Percentiles rank a stretch among this genome's conserved stretches.
These are phyloP conservation scores for Catharus fuscescens DNA, from an alignment of 2,113 vertebrate genomes.

Conservation along the genomic window DNA sequence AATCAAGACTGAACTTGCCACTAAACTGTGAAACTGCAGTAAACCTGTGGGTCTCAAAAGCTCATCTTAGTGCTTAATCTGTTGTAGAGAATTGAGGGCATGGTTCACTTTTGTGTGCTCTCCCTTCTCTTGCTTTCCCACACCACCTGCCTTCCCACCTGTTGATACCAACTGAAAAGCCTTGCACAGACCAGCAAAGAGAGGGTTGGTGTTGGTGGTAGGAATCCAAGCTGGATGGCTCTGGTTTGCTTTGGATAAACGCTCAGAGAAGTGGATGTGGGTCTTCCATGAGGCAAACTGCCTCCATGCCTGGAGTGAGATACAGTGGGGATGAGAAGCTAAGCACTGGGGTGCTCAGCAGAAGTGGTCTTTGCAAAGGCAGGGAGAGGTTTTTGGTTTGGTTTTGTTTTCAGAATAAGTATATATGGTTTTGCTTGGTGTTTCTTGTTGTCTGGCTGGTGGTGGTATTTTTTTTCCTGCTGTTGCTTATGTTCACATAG, in stretches of 20 bases:
- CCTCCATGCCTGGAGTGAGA: neutral
- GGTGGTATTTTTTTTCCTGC: neutral
- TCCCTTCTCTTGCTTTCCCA: neutral
- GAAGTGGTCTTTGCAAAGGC: neutral
- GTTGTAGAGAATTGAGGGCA: neutral
- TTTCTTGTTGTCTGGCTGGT: neutral
- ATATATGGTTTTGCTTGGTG: neutral
- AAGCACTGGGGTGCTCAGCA: neutral
- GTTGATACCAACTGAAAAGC: neutral
- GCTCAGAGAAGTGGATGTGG: rapidly evolving
- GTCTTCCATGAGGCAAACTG: neutral
- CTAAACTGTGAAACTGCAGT: neutral
- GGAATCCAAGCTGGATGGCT: neutral
- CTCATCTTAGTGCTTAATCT: neutral
- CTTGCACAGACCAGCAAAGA: neutral
- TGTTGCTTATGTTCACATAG: neutral
- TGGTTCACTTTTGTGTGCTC: neutral
- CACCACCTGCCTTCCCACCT: neutral
- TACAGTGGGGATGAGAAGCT: neutral
- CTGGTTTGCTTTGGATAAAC: neutral
- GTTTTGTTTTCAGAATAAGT: neutral
- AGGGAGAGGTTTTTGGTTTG: neutral
- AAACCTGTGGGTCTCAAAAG: neutral
- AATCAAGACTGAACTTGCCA: neutral
- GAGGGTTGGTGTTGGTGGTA: neutral